These are phyloP conservation scores for Bolborhynchus lineola DNA, from an alignment of 2,113 vertebrate species.

Conservation along the genomic window DNA sequence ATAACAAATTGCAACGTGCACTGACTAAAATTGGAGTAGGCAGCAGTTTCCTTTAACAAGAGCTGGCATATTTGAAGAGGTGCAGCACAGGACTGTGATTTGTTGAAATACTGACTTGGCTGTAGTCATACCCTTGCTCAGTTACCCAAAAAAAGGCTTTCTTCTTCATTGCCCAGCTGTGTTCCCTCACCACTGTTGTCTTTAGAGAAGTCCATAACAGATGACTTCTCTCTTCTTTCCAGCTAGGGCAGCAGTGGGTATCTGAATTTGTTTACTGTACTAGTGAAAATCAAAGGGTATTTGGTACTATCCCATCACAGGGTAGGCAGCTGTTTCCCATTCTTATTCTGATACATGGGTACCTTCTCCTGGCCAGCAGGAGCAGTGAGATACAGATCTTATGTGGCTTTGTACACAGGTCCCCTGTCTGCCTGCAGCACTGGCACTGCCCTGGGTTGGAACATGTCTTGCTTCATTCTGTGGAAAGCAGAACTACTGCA, in stretches of 20 bases:
- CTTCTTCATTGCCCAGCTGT: not conserved
- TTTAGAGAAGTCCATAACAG: not conserved
- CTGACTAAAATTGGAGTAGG: slow-evolving; percentile 21
- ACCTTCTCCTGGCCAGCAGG: not conserved
- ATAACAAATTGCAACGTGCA: not conserved
- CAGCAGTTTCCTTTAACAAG: not conserved
- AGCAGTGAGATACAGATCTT: not conserved
- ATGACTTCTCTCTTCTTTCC: not conserved
- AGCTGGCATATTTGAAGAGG: not conserved
- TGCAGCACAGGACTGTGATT: not conserved
- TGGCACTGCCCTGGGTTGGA: not conserved
- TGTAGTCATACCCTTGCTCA: not conserved
- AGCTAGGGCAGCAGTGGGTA: not conserved
- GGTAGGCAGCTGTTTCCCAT: not conserved
- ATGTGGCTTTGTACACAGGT: rapidly evolving
- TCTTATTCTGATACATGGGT: rapidly evolving
- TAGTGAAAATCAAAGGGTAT: not conserved
- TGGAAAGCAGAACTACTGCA: not conserved
- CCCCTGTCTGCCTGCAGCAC: not conserved
- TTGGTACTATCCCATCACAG: not conserved
- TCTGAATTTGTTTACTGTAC: not conserved
- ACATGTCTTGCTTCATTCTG: not conserved
- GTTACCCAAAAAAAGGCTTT: not conserved
- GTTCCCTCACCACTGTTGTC: not conserved
- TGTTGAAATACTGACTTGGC: not conserved